These are phyloP conservation scores for Lycocorax pyrrhopterus DNA, from an alignment of 2,113 vertebrate species.

Conservation along the genomic window DNA sequence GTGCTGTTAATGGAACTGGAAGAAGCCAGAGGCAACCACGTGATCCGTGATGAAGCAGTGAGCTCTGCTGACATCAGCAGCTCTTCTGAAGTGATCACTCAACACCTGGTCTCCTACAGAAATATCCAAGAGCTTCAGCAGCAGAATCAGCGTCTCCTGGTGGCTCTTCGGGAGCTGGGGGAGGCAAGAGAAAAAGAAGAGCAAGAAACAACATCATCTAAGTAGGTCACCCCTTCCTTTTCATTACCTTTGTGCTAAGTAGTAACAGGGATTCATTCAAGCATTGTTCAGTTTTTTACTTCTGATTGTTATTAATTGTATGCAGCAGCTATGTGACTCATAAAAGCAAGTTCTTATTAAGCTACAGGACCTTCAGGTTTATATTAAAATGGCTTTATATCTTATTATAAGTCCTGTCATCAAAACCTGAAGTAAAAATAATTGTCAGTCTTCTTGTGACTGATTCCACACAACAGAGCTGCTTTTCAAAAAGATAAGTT, in stretches of 20 bases:
- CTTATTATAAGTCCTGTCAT: not conserved
- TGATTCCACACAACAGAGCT: not conserved
- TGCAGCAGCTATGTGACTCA: not conserved
- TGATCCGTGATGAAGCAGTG: constrained; percentile 85
- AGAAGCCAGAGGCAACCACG: constrained; percentile 93
- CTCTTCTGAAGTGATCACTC: constrained; percentile 93
- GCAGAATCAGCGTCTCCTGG: constrained; percentile 93
- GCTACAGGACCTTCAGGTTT: not conserved
- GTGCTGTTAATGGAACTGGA: constrained; percentile 94
- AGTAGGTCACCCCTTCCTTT: constrained; percentile 62
- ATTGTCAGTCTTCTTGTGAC: not conserved
- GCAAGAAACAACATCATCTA: constrained; percentile 79
- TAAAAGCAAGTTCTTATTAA: not conserved
- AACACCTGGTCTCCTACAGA: constrained; percentile 92
- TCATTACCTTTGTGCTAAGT: not conserved
- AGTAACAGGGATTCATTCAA: not conserved
- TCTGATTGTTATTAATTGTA: not conserved
- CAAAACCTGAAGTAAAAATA: not conserved
- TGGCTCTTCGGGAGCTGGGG: constrained; percentile 88
- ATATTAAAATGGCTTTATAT: not conserved
- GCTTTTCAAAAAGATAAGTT: not conserved
- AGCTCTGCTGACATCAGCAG: constrained; percentile 90
- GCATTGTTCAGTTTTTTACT: not conserved
- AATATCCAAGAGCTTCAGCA: constrained; percentile 93
- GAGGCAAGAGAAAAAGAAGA: constrained; percentile 89